Evolutionary conservation across 2,797 vertebrate genomes (phyloP).

Genomic region (Myotis planiceps): DNA sequence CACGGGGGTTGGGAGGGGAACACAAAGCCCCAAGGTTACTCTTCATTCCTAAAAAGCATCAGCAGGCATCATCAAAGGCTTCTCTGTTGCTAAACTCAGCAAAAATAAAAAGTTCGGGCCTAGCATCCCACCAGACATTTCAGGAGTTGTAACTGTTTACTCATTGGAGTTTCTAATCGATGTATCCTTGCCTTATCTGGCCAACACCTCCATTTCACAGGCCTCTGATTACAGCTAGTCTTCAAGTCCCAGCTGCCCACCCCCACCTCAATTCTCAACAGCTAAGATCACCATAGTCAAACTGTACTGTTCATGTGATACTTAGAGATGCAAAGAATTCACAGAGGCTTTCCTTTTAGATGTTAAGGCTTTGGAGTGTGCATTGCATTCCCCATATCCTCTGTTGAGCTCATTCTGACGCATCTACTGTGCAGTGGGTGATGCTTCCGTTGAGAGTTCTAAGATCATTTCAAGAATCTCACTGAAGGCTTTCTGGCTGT

Average conservation of each 20-base stretch:
- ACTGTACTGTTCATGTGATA: background rate
- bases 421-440: background rate
- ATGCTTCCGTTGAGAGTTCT: background rate
- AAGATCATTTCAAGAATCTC: conserved; percentile 24
- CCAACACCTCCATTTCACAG: background rate
- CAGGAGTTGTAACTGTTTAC: background rate
- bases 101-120: background rate
- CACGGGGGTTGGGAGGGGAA: background rate
- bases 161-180: background rate
- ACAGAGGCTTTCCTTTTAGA: background rate
- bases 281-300: background rate
- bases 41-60: background rate
- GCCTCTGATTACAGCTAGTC: background rate
- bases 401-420: background rate
- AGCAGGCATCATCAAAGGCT: background rate
- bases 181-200: background rate
- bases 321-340: conserved; percentile 1
- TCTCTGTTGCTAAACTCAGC: background rate
- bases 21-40: background rate
- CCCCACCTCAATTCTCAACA: background rate
- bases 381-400: background rate
- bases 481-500: background rate
- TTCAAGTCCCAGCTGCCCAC: background rate
- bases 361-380: background rate
- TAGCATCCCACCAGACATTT: background rate